These are phyloP conservation scores for Cataglyphis hispanica DNA, from an alignment of 1,140 invertebrate genomes.

Conservation along the genomic window DNA sequence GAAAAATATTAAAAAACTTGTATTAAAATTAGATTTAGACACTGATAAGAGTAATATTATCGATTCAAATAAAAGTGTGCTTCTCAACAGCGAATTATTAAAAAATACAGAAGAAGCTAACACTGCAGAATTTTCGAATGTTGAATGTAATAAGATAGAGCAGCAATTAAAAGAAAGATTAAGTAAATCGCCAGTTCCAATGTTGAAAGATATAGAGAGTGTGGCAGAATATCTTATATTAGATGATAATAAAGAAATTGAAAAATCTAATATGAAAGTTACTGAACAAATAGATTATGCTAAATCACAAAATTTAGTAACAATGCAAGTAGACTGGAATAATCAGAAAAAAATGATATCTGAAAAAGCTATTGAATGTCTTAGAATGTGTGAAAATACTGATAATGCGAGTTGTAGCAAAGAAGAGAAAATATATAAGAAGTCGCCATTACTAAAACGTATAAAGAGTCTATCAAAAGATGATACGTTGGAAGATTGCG, in stretches of 20 bases:
- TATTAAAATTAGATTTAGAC: slow-evolving; percentile 68
- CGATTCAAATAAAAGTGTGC: slow-evolving; percentile 8
- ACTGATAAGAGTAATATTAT: not conserved
- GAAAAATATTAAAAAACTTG: slow-evolving; percentile 71
- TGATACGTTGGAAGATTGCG: slow-evolving; percentile 84
- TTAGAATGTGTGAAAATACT: slow-evolving; percentile 76
- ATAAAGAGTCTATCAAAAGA: slow-evolving; percentile 76
- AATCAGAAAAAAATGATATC: slow-evolving; percentile 60
- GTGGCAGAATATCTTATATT: slow-evolving; percentile 82
- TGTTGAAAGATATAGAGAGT: slow-evolving; percentile 77
- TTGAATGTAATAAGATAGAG: slow-evolving; percentile 59
- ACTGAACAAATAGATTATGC: not conserved
- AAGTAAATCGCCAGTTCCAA: slow-evolving; percentile 69
- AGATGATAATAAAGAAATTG: slow-evolving; percentile 71
- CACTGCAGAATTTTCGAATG: not conserved
- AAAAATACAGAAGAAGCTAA: slow-evolving; percentile 42
- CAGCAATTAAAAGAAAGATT: slow-evolving; percentile 76
- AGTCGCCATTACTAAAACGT: slow-evolving; percentile 72
- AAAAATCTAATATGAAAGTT: slow-evolving; percentile 10
- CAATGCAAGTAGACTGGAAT: not conserved
- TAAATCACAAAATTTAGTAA: not conserved
- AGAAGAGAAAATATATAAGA: slow-evolving; percentile 70
- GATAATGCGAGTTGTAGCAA: slow-evolving; percentile 69
- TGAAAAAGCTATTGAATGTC: slow-evolving; percentile 75
- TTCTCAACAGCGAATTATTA: not conserved